phyloP scores from a whole-genome alignment of 1,140 invertebrate genomes.

The Whitmania pigra region DNA sequence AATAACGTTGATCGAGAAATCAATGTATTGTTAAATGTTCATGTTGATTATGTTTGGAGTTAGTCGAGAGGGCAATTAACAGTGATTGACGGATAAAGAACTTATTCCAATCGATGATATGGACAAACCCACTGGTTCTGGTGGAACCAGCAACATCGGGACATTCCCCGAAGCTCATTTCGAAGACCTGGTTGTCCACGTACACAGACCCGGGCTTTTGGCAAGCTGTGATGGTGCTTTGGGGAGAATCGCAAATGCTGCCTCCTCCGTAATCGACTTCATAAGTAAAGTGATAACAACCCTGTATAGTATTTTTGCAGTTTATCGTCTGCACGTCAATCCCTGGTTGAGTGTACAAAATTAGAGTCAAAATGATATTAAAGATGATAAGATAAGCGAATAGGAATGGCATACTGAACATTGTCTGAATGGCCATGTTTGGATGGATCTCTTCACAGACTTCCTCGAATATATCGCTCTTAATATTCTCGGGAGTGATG shows the following conservation, averaged over 20 bases:
- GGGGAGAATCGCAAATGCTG: conserved; percentile 47
- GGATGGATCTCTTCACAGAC: background rate
- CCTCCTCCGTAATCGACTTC: conserved; percentile 35
- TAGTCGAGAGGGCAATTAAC: too few species aligned
- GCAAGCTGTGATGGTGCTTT: conserved; percentile 79
- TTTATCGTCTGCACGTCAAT: conserved; percentile 32
- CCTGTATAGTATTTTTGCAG: conserved; percentile 40
- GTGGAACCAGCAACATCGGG: conserved; percentile 49
- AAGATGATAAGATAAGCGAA: background rate
- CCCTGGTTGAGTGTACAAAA: conserved; percentile 25
- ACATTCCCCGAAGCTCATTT: conserved; percentile 82
- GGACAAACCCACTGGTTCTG: background rate
- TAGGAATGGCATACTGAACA: background rate
- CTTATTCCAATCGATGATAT: background rate
- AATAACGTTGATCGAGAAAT: too few species aligned
- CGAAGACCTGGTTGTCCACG: conserved; percentile 91
- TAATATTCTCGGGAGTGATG: background rate
- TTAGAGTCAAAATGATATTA: background rate
- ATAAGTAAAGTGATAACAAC: conserved; percentile 40
- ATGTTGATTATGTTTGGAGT: too few species aligned
- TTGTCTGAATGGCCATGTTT: background rate
- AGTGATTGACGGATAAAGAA: too few species aligned
- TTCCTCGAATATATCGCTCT: background rate
- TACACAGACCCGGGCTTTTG: conserved; percentile 86
- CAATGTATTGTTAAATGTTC: too few species aligned